A percentile compares a stretch with the other conserved stretches of the same genome.
phyloP scores from a whole-genome alignment of 2,888 invertebrate genomes.

The Eubasilissa splendida region DNA sequence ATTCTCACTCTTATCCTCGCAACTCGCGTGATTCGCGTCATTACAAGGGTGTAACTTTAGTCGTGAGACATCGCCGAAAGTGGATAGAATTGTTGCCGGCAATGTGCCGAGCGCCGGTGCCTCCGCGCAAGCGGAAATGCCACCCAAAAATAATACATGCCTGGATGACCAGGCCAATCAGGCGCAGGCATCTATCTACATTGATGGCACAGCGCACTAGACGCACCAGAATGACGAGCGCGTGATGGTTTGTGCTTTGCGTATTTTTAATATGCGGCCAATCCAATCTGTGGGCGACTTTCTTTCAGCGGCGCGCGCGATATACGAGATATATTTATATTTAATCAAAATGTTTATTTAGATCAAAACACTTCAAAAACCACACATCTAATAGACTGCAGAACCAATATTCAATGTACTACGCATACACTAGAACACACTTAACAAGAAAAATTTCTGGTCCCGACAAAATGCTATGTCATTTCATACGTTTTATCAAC shows the following conservation, averaged over 20 bases:
- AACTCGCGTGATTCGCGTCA: background rate
- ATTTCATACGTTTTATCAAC: too few relatives aligned
- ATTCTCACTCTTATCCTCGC: background rate
- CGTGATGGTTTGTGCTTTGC: conserved; percentile 9
- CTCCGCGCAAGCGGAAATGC: conserved; percentile 29
- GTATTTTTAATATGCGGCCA: background rate
- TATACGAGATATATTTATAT: background rate
- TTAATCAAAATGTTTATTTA: too few relatives aligned
- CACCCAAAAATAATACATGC: conserved; percentile 32
- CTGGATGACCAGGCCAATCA: conserved; percentile 18
- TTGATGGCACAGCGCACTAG: conserved; percentile 14
- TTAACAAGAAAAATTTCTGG: too few relatives aligned
- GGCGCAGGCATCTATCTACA: background rate
- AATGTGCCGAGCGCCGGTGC: background rate
- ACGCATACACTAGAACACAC: too few relatives aligned
- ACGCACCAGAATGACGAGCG: background rate
- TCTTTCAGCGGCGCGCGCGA: conserved; percentile 8
- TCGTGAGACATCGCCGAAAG: too few relatives aligned
- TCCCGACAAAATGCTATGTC: too few relatives aligned
- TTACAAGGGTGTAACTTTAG: background rate
- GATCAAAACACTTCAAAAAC: too few relatives aligned
- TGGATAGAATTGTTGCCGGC: background rate
- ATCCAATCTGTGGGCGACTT: background rate
- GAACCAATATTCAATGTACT: too few relatives aligned
- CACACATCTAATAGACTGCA: too few relatives aligned